Evolutionary conservation across 2,797 vertebrate genomes (phyloP).

Genomic region (Acanthurus lineatus): DNA sequence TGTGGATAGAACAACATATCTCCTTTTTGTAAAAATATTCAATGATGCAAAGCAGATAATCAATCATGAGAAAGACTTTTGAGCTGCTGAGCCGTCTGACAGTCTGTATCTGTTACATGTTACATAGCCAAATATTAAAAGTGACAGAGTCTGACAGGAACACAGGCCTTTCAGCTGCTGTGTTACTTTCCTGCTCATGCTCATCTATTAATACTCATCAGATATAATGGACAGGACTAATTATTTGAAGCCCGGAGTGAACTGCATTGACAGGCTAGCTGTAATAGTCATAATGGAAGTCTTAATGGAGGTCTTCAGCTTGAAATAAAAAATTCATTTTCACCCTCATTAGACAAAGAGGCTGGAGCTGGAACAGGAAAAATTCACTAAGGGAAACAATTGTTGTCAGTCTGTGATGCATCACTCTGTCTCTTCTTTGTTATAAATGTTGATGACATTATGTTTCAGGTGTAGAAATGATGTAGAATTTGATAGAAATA

Average conservation of each 20-base stretch:
- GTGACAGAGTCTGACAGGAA: slow-evolving; percentile 49
- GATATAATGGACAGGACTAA: slow-evolving; percentile 63
- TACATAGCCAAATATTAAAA: slow-evolving; percentile 37
- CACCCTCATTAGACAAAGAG: slow-evolving; percentile 59
- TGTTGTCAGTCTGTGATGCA: background rate
- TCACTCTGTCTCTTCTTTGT: background rate
- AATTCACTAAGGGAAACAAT: background rate
- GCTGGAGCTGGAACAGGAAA: slow-evolving; percentile 22
- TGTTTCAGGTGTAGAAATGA: background rate
- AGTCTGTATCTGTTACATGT: slow-evolving; percentile 54
- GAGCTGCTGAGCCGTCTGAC: slow-evolving; percentile 53
- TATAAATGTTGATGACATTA: background rate
- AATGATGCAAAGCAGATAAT: slow-evolving; percentile 42
- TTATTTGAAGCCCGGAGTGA: slow-evolving; percentile 59
- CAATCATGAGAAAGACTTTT: slow-evolving; percentile 46
- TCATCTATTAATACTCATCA: slow-evolving; percentile 54
- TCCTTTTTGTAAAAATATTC: slow-evolving; percentile 20
- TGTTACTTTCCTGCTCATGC: slow-evolving; percentile 31
- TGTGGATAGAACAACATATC: slow-evolving; percentile 4
- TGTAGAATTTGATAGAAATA: slow-evolving; percentile 3
- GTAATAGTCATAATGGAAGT: slow-evolving; percentile 45
- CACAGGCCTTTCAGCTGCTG: slow-evolving; percentile 31
- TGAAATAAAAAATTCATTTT: slow-evolving; percentile 46
- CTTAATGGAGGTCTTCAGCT: slow-evolving; percentile 44
- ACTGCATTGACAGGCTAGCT: slow-evolving; percentile 40